A percentile compares a stretch with the other conserved stretches of the same genome.
These are phyloP conservation scores for Notothenia coriiceps DNA, from an alignment of 2,113 vertebrate species.

Conservation along the genomic window DNA sequence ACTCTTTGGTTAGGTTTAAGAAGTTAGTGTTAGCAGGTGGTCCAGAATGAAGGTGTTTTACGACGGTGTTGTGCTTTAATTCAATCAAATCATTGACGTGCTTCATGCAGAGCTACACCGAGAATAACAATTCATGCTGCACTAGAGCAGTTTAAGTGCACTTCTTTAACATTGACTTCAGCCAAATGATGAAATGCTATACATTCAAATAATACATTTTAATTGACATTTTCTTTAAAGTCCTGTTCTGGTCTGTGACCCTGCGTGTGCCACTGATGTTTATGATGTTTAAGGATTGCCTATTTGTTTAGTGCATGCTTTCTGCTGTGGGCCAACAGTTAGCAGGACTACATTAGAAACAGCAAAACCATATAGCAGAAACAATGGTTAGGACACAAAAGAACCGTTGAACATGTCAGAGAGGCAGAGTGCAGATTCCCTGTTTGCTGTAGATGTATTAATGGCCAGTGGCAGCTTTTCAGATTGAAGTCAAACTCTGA, in stretches of 20 bases:
- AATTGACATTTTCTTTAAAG: too few relatives aligned
- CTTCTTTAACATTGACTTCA: not conserved
- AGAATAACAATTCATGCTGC: not conserved
- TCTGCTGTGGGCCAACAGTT: not conserved
- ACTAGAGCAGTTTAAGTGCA: not conserved
- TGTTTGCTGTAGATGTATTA: not conserved
- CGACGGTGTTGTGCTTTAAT: slow-evolving; percentile 9
- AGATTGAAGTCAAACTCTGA: not conserved
- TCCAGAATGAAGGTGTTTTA: slow-evolving; percentile 37
- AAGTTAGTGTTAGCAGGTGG: slow-evolving; percentile 28
- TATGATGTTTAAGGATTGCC: not conserved
- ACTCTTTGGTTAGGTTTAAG: not conserved
- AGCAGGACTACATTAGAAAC: not conserved
- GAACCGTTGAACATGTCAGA: not conserved
- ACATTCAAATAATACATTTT: too few relatives aligned
- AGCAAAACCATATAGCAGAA: not conserved
- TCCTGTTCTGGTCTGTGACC: not conserved
- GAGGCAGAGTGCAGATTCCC: not conserved
- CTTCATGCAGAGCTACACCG: slow-evolving; percentile 8
- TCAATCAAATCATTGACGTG: slow-evolving; percentile 28
- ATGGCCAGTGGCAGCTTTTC: not conserved
- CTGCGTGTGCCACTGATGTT: not conserved
- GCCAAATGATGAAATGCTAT: not conserved
- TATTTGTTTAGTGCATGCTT: not conserved
- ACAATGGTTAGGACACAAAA: not conserved